phyloP scores from a whole-genome alignment of 2,113 vertebrate species.

The Sclerurus mexicanus region DNA sequence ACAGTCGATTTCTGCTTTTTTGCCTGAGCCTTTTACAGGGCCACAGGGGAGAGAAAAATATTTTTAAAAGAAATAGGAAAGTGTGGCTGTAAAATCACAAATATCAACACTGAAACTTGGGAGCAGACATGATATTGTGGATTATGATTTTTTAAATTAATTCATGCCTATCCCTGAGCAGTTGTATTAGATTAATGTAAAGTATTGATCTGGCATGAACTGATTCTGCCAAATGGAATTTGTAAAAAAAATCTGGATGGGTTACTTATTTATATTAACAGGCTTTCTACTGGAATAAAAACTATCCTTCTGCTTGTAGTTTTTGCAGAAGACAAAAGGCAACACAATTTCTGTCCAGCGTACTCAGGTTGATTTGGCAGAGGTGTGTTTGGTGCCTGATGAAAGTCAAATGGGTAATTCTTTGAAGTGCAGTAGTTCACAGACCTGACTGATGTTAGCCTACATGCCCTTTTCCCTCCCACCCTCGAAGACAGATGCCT shows the following conservation, averaged over 20 bases:
- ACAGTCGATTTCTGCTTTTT: background rate
- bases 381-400: background rate
- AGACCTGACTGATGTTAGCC: background rate
- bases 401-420: background rate
- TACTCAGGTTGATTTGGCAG: background rate
- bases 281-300: background rate
- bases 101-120: background rate
- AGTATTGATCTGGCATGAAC: background rate
- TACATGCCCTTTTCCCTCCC: background rate
- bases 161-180: background rate
- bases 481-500: background rate
- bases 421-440: background rate
- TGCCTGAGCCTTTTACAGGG: background rate
- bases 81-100: slow-evolving; percentile 38
- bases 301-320: background rate
- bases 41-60: background rate
- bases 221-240: slow-evolving; percentile 21
- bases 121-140: background rate
- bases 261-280: background rate
- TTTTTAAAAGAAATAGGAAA: slow-evolving; percentile 21
- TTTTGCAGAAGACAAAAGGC: background rate
- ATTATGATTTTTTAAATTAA: background rate
- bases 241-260: background rate
- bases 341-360: background rate
- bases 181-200: background rate